Percentiles rank a stretch among this genome's conserved stretches.
phyloP scores from a whole-genome alignment of 2,888 invertebrate genomes.

The Psylliodes chrysocephalus region DNA sequence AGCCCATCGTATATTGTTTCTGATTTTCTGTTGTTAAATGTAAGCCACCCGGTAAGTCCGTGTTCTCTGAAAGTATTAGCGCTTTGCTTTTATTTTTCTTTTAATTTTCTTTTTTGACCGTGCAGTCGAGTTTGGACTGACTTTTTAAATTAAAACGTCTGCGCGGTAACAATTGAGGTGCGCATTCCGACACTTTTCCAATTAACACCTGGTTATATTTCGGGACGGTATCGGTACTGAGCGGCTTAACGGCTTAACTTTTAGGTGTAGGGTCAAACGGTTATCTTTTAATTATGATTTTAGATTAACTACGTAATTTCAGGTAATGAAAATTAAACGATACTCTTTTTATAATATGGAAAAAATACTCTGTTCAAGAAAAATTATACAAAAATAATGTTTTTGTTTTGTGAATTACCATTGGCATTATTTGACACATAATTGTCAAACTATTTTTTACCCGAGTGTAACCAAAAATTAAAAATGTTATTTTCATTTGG shows the following conservation, averaged over 20 bases:
- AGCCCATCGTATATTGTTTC: too few species aligned
- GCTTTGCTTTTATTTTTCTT: constrained; percentile 38
- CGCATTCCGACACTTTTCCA: constrained; percentile 60
- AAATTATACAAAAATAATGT: too few species aligned
- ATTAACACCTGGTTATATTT: constrained; percentile 59
- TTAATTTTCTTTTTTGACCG: constrained; percentile 47
- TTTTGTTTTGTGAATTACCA: too few species aligned
- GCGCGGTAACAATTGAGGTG: constrained; percentile 57
- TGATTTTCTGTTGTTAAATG: too few species aligned
- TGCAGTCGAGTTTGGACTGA: constrained; percentile 42
- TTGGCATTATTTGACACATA: too few species aligned
- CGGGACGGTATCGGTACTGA: constrained; percentile 23
- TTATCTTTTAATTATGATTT: neutral
- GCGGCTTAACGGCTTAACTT: constrained; percentile 15
- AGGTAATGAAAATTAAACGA: too few species aligned
- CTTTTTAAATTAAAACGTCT: constrained; percentile 61
- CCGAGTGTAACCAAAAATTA: too few species aligned
- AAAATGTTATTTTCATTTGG: too few species aligned
- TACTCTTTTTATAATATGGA: too few species aligned
- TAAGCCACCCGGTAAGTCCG: neutral
- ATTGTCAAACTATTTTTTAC: too few species aligned
- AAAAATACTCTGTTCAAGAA: too few species aligned
- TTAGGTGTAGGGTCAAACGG: neutral
- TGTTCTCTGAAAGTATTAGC: neutral
- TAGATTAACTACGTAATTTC: neutral